Percentiles rank a stretch among this genome's conserved stretches.
Conservation (phyloP, 2,797 vertebrate genomes). For the Steatocranus sp. region DNA sequence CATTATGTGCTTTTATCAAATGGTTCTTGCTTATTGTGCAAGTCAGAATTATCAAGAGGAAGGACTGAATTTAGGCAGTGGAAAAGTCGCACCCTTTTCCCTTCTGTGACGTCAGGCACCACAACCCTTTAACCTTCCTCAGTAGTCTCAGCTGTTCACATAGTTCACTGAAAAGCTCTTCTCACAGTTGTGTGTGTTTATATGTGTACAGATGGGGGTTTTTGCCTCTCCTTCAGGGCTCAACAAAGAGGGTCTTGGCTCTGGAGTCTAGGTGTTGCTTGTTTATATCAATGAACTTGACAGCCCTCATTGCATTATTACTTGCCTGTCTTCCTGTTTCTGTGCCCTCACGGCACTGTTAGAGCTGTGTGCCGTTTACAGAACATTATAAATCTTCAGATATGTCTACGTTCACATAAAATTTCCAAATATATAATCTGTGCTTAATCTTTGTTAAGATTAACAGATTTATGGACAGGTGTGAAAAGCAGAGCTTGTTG, state of each 20-base stretch:
- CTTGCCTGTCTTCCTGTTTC: constrained; percentile 18
- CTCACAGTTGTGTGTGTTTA: constrained; percentile 58
- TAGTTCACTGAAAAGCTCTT: constrained; percentile 65
- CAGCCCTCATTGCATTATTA: constrained; percentile 48
- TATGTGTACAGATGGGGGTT: not conserved
- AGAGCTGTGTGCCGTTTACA: not conserved
- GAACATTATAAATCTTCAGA: not conserved
- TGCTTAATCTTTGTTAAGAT: not conserved
- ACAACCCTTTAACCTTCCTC: constrained; percentile 65
- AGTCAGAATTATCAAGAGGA: constrained; percentile 20
- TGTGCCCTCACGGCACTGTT: not conserved
- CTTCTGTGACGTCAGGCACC: constrained; percentile 62
- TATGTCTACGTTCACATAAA: not conserved
- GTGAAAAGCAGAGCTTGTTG: not conserved
- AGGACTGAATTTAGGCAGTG: constrained; percentile 25
- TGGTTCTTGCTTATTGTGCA: not conserved
- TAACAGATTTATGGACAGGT: not conserved
- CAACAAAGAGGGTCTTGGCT: not conserved
- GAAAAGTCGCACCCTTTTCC: constrained; percentile 48
- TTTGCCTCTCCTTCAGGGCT: constrained; percentile 1
- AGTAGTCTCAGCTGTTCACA: constrained; percentile 71
- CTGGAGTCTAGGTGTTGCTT: constrained; percentile 20
- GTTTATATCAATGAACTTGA: constrained; percentile 29
- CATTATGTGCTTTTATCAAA: not conserved
- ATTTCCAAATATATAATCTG: not conserved